Evolutionary conservation across 2,888 invertebrate species (phyloP).

Genomic region (Lobophora halterata): DNA sequence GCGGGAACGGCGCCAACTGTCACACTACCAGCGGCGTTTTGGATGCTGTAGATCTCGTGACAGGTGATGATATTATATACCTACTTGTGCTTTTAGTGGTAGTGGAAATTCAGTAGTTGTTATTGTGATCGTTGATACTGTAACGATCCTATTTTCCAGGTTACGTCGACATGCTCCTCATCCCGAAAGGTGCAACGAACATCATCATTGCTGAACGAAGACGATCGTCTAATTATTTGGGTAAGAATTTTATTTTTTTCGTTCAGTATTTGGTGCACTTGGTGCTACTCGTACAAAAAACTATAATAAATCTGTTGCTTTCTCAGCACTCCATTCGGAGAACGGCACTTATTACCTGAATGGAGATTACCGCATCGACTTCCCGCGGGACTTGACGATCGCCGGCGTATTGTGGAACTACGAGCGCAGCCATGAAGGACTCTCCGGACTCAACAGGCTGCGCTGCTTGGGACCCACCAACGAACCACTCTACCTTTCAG

Average conservation of each 20-base stretch:
- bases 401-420: constrained; percentile 94
- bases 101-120: no score
- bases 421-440: constrained; percentile 89
- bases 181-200: constrained; percentile 96
- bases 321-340: constrained; percentile 89
- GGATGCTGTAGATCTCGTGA: constrained; percentile 86
- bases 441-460: constrained; percentile 91
- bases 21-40: constrained; percentile 87
- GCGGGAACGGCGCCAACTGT: constrained; percentile 94
- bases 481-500: constrained; percentile 93
- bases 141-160: constrained; percentile 77
- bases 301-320: no score
- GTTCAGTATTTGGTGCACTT: no score
- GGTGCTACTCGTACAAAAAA: no score
- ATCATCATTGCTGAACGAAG: constrained; percentile 89
- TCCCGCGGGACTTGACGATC: constrained; percentile 88
- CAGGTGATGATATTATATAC: constrained; percentile 81
- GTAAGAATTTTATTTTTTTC: constrained; percentile 64
- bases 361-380: constrained; percentile 96
- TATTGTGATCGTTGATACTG: background rate
- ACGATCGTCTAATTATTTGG: constrained; percentile 94
- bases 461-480: constrained; percentile 92
- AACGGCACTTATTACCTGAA: constrained; percentile 93
- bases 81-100: no score
- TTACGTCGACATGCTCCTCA: constrained; percentile 94